These are phyloP conservation scores for Pantherophis alleghaniensis DNA, from an alignment of 2,797 vertebrate species.

Conservation along the genomic window DNA sequence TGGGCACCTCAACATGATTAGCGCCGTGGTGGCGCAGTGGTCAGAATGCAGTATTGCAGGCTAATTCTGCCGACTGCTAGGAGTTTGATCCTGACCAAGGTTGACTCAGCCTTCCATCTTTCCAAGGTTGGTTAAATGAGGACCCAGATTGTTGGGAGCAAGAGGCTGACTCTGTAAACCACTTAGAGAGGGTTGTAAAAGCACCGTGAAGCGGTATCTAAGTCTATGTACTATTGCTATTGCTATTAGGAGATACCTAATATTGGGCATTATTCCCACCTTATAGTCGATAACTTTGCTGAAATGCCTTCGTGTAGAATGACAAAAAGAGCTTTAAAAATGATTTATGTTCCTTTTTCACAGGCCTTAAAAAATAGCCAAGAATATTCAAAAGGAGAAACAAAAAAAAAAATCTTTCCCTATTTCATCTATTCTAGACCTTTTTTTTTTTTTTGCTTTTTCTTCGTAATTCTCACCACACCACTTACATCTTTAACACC, in stretches of 20 bases:
- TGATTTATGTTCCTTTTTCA: neutral
- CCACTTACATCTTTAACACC: neutral
- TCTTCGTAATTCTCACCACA: neutral
- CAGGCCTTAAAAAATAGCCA: neutral
- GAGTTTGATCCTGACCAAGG: too few species aligned
- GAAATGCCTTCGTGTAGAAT: neutral
- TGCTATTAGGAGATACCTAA: neutral
- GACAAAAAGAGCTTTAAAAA: neutral
- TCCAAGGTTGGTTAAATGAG: too few species aligned
- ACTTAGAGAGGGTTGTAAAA: too few species aligned
- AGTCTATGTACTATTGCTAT: too few species aligned
- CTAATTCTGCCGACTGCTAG: too few species aligned
- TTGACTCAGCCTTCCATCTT: too few species aligned
- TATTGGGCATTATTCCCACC: neutral
- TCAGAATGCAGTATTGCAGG: too few species aligned
- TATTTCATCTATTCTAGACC: neutral
- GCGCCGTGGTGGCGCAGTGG: too few species aligned
- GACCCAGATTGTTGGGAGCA: too few species aligned
- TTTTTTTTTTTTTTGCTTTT: neutral
- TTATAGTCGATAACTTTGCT: neutral
- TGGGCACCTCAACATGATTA: neutral
- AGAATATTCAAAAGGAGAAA: neutral
- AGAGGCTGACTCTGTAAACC: too few species aligned
- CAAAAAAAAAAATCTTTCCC: neutral
- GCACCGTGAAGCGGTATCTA: too few species aligned